Conservation (phyloP, 2,113 vertebrate genomes). For the Lonchura striata region DNA sequence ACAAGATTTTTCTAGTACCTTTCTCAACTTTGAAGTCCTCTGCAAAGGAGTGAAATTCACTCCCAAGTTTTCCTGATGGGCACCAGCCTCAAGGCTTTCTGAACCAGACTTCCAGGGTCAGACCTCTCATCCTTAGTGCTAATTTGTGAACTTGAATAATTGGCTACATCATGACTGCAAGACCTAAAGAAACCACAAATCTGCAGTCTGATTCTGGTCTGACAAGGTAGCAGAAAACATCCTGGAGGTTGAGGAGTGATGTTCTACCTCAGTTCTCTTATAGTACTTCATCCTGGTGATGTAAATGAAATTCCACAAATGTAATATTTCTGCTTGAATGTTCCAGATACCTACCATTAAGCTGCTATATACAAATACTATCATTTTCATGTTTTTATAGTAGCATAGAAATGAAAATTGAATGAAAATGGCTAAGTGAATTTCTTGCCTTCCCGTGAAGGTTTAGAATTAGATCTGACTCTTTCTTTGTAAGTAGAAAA, state of each 20-base stretch:
- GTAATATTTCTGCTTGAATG: background rate
- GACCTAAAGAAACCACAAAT: background rate
- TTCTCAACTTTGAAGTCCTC: background rate
- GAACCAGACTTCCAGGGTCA: background rate
- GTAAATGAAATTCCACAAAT: background rate
- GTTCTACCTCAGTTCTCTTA: background rate
- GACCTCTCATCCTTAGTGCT: background rate
- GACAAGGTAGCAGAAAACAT: background rate
- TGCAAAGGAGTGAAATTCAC: background rate
- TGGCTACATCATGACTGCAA: background rate
- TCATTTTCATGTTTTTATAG: background rate
- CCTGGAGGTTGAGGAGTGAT: background rate
- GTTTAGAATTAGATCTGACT: background rate
- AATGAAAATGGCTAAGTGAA: background rate
- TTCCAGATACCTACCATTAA: background rate
- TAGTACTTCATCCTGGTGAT: background rate
- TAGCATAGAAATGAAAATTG: background rate
- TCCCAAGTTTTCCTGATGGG: background rate
- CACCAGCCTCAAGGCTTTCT: background rate
- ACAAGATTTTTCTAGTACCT: background rate
- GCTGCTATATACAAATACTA: background rate
- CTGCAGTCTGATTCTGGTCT: background rate
- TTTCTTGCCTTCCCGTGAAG: background rate
- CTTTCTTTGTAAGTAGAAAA: background rate
- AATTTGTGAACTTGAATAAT: background rate